These are phyloP conservation scores for Fringilla coelebs DNA, from an alignment of 2,797 vertebrate genomes.

Conservation along the genomic window DNA sequence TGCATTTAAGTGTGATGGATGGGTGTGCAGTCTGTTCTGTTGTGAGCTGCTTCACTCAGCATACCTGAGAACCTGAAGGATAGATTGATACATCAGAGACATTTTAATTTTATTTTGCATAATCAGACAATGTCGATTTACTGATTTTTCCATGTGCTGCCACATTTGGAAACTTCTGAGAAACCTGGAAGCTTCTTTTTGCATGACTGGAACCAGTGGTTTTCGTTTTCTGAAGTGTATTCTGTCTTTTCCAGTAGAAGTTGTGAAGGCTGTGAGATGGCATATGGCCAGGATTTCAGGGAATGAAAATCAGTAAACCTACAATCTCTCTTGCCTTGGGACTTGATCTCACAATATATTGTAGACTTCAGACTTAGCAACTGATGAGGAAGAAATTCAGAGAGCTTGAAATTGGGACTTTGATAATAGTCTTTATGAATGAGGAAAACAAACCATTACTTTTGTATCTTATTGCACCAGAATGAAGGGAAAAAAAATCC, in stretches of 20 bases:
- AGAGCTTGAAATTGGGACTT: not conserved
- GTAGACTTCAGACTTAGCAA: not conserved
- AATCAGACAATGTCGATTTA: not conserved
- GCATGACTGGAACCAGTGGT: not conserved
- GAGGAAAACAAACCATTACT: not conserved
- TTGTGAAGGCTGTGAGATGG: not conserved
- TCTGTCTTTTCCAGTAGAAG: not conserved
- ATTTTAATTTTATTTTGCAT: slow-evolving; percentile 48
- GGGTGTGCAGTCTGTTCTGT: slow-evolving; percentile 16
- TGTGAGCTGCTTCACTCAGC: slow-evolving; percentile 5
- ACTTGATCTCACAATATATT: not conserved
- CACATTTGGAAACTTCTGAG: slow-evolving; percentile 8
- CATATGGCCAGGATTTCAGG: not conserved
- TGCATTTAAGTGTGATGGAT: slow-evolving; percentile 63
- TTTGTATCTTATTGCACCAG: not conserved
- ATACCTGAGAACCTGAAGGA: not conserved
- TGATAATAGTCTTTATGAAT: not conserved
- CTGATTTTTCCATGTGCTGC: not conserved
- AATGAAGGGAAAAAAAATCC: not conserved
- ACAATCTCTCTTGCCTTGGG: not conserved
- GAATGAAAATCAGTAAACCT: not conserved
- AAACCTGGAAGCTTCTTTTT: not conserved
- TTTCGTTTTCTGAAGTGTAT: not conserved
- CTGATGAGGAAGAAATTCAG: not conserved
- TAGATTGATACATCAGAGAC: not conserved